Evolutionary conservation across 2,113 vertebrate species (phyloP), one percentile per base, ranked within the genome.

Genomic region (Microcebus griseorufus): DNA sequence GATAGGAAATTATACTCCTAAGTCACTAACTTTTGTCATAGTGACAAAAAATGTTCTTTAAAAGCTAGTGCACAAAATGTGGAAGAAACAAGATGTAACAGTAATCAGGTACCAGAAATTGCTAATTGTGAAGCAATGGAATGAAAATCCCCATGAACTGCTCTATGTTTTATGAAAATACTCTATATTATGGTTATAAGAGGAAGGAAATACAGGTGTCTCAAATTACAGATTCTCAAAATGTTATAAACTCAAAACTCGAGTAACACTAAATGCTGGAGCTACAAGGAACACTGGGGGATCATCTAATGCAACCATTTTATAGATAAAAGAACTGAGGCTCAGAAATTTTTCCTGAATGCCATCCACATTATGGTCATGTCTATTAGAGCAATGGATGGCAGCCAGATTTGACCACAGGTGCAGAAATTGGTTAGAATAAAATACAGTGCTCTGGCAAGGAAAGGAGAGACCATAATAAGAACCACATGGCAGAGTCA

Each of bases 211-310:
- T 70, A 20, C 62, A 18, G 27, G 20, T 79, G 32, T 78, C n/a
- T 90, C 82, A 81, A 86, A 83, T 27, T 13, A 70, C 51, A 88
- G 23, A 73, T 88, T 67, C 60, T 95, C 39, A 75, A 92, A 91
- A 88, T 73, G 27, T 58, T 65, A 34, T 60, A 34, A 87, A 90
- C 75, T 95, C 45, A 94, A 95, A 93, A 79, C 20, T 6, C 72
- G 88, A 81, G 60, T 69, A 87, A 94, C 37, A 62, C 7, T 81
- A 18, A 69, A 93, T 83, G 37, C 17, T 76, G 9, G 25, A 39
- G 60, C 34, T 39, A 39, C 10, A 60, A 60, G 76, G 45, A 75
- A 76, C 14, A 17, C 34, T 73, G 76, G n/a, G n/a, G 8, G 37
- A 29, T 69, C 22, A 84, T 58, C 65, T 51, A 96, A 80, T 48